Conservation (phyloP, 2,797 vertebrate genomes). For the Petrocephalus sullivani region DNA sequence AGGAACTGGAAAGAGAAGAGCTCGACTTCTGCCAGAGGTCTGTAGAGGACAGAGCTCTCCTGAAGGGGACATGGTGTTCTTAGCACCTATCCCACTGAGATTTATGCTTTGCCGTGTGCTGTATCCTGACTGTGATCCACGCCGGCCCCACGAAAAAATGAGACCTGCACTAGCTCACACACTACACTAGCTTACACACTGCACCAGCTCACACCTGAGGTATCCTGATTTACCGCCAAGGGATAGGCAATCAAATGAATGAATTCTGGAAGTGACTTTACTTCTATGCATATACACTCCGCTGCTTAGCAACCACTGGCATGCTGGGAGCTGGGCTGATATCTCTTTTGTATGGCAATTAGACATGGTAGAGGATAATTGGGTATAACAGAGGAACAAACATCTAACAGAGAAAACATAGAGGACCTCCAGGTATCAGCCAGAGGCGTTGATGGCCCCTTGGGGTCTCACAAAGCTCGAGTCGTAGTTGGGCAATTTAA, state of each 20-base stretch:
- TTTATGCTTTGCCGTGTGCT: not conserved
- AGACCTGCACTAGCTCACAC: not conserved
- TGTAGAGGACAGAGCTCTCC: not conserved
- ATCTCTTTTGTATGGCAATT: slow-evolving; percentile 8
- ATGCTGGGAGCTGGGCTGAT: not conserved
- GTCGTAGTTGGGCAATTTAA: not conserved
- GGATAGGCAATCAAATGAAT: not conserved
- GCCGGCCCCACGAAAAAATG: not conserved
- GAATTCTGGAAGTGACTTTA: not conserved
- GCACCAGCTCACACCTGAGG: not conserved
- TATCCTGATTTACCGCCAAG: not conserved
- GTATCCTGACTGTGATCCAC: not conserved
- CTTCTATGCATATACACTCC: not conserved
- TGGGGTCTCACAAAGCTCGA: not conserved
- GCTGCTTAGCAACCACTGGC: slow-evolving; percentile 1
- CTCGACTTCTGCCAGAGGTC: not conserved
- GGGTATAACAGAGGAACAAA: not conserved
- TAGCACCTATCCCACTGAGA: not conserved
- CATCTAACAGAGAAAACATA: not conserved
- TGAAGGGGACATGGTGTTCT: not conserved
- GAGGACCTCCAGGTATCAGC: not conserved
- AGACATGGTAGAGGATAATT: slow-evolving; percentile 15
- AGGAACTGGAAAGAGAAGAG: slow-evolving; percentile 29
- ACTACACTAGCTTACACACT: not conserved
- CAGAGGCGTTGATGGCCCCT: not conserved